Evolutionary conservation across 1,140 invertebrate genomes (phyloP), one percentile per base, ranked within the genome.

Genomic region (Aphaenogaster rudis): DNA sequence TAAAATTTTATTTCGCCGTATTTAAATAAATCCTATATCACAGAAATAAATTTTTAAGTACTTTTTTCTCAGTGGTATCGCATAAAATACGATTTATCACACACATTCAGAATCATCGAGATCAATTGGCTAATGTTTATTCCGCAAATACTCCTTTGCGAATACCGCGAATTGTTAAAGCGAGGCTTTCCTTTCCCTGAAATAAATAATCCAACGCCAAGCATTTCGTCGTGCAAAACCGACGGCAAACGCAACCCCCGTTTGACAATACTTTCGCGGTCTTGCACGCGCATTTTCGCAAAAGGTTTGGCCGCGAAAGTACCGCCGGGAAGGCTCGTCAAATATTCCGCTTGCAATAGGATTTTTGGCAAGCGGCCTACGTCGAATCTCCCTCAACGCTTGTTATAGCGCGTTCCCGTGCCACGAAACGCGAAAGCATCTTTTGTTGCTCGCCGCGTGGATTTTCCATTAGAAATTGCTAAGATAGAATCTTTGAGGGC

Each of bases 361-460:
- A 86, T 86, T 88, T 88, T 86, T 89, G 86, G 87, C 86, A 88
- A 64, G 48, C 48, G 21, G 86, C 88, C 87, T 63, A 50, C 59
- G n/a, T 74, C 50, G 71, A 59, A 42, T 71, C 42, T 82, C 45
- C 64, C 66, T 50, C 6, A 17, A 36, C 33, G 50, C 39, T 86
- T 61, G 78, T 88, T 84, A 82, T 78, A 59, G 52, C 21, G 33
- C 80, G 59, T 87, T 80, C 86, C 54, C 48, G 64, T 66, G 50
- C 63, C 33, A n/a, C 77, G 57, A 45, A 63, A 36, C 4, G 13
- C 21, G 7, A 45, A 50, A 69, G 66, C 11, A 48, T 45, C 86
- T 63, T 64, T 72, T 88, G 67, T 74, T 72, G 66, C 52, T 66
- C 48, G 45, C n/a, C 50, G 17, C 64, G 57, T 48, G 36, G 67